A percentile compares a stretch with the other conserved stretches of the same genome.
These are phyloP conservation scores for Oceanodroma leucorhoa DNA, from an alignment of 2,797 vertebrate species.

Conservation along the genomic window DNA sequence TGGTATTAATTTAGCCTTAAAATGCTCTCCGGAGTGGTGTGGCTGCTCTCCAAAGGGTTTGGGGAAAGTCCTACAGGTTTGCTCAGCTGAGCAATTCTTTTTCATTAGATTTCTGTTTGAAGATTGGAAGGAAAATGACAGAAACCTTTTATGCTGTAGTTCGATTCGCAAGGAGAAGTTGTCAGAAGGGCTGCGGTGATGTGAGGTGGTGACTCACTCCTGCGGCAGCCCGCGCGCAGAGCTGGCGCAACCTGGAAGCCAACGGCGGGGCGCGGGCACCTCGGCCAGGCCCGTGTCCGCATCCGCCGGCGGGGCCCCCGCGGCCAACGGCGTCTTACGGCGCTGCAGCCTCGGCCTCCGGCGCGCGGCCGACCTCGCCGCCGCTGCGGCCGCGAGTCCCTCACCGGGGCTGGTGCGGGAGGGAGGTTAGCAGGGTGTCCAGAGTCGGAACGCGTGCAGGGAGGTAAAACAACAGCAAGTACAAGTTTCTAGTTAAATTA, in stretches of 20 bases:
- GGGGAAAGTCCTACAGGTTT: not conserved
- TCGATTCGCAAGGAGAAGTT: not conserved
- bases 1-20: not conserved
- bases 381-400: not conserved
- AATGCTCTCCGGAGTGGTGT: not conserved
- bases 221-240: not conserved
- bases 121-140: not conserved
- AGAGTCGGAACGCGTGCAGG: not conserved
- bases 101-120: not conserved
- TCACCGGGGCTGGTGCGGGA: not conserved
- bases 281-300: not conserved
- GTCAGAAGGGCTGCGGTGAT: not conserved
- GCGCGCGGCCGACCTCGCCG: fast-evolving
- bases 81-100: not conserved
- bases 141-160: not conserved
- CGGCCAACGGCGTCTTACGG: fast-evolving
- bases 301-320: fast-evolving
- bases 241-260: not conserved
- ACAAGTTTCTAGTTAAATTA: not conserved
- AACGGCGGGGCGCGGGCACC: fast-evolving
- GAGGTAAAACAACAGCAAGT: not conserved
- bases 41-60: not conserved
- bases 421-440: not conserved
- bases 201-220: not conserved
- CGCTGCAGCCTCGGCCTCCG: not conserved